Percentiles rank a stretch among this genome's conserved stretches.
These are phyloP conservation scores for Diuraphis noxia DNA, from an alignment of 1,140 invertebrate species.

Conservation along the genomic window DNA sequence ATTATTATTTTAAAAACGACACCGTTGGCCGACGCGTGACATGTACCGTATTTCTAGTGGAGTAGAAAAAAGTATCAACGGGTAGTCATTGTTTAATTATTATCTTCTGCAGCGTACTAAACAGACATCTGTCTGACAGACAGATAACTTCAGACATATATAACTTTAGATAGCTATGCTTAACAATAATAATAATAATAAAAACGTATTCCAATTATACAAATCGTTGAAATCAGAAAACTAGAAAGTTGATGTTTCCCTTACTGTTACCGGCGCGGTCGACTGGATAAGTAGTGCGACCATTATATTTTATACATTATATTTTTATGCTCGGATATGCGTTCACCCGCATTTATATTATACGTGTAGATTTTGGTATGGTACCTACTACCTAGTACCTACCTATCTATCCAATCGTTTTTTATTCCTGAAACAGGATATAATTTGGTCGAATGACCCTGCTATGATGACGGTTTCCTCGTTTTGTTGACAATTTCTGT, in stretches of 20 bases:
- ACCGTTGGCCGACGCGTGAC: background rate
- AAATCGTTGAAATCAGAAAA: background rate
- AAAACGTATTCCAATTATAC: constrained; percentile 24
- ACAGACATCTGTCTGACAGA: too few relatives aligned
- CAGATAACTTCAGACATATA: too few relatives aligned
- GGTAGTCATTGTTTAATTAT: background rate
- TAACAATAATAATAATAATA: background rate
- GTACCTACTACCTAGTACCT: background rate
- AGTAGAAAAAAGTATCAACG: background rate
- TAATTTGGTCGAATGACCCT: constrained; percentile 42
- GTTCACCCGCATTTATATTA: background rate
- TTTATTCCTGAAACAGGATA: constrained; percentile 9
- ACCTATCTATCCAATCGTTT: background rate
- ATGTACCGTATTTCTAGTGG: background rate
- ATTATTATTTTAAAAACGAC: background rate
- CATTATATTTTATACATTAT: background rate
- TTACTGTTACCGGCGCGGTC: background rate
- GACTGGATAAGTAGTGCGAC: constrained; percentile 13
- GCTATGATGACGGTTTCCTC: constrained; percentile 8
- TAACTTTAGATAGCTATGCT: too few relatives aligned
- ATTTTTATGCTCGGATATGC: constrained; percentile 25
- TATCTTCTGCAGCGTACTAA: background rate
- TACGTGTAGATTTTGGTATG: background rate
- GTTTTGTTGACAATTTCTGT: constrained; percentile 33
- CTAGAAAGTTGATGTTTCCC: background rate